Conservation (phyloP, 2,888 invertebrate species). For the Sminthurides aquaticus region DNA sequence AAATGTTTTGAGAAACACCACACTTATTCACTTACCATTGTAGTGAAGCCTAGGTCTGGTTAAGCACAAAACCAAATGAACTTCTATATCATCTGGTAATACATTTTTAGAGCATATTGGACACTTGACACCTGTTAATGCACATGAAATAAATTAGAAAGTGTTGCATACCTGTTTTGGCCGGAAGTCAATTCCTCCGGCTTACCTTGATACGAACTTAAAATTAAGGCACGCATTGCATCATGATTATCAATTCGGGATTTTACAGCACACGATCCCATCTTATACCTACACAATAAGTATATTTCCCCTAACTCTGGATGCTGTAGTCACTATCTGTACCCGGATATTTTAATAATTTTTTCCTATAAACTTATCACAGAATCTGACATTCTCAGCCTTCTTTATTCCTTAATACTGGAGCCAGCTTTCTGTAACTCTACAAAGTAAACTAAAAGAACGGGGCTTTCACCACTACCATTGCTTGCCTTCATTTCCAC, state of each 20-base stretch:
- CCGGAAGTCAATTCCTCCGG: not conserved
- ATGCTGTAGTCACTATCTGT: no score
- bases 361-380: no score
- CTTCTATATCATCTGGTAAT: conserved; percentile 96
- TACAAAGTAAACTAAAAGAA: no score
- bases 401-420: no score
- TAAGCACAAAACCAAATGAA: conserved; percentile 98
- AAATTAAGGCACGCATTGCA: conserved; percentile 21
- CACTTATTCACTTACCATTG: conserved; percentile 89
- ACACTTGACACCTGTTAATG: conserved; percentile 87
- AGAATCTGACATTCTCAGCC: no score
- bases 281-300: conserved; percentile 8
- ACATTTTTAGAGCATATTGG: conserved; percentile 98
- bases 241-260: conserved; percentile 25
- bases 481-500: no score
- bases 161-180: not conserved
- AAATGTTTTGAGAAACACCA: no score
- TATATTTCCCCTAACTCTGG: no score
- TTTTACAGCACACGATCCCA: conserved; percentile 40
- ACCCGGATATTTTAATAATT: no score
- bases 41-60: conserved; percentile 97
- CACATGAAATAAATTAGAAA: conserved; percentile 6
- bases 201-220: conserved; percentile 20
- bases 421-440: no score
- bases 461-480: no score